Evolutionary conservation across 2,113 vertebrate genomes (phyloP).

Genomic region (Mormyrus lacerda): DNA sequence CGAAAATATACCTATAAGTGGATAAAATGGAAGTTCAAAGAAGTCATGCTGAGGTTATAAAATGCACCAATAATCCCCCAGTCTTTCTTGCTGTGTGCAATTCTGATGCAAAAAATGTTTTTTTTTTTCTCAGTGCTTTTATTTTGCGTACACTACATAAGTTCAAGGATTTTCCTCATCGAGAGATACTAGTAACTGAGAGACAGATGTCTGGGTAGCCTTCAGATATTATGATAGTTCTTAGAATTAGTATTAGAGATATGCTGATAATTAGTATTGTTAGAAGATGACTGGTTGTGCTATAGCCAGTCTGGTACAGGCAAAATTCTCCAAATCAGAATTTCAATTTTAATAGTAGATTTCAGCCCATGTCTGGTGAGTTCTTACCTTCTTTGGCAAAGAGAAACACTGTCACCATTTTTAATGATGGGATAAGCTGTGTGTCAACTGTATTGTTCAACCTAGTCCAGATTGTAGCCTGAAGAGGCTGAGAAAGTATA

Average conservation of each 20-base stretch:
- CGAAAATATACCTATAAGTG: neutral
- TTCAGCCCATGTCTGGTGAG: neutral
- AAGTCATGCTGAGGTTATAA: neutral
- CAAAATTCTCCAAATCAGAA: neutral
- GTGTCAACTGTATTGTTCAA: neutral
- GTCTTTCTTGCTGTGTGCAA: neutral
- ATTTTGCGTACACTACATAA: neutral
- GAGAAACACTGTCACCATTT: neutral
- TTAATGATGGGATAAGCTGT: neutral
- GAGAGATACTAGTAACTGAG: neutral
- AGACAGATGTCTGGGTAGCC: neutral
- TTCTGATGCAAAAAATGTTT: neutral
- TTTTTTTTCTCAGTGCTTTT: neutral
- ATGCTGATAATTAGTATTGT: neutral
- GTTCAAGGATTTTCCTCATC: neutral
- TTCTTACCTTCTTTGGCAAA: neutral
- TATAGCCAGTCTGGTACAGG: neutral
- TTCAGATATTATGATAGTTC: neutral
- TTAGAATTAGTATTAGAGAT: neutral
- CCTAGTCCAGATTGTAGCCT: neutral
- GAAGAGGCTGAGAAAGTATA: neutral
- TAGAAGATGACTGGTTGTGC: neutral
- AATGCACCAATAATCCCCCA: neutral
- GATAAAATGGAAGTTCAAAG: neutral
- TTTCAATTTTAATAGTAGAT: neutral